These are phyloP conservation scores for Megalops atlanticus DNA, from an alignment of 2,113 vertebrate genomes.

Conservation along the genomic window DNA sequence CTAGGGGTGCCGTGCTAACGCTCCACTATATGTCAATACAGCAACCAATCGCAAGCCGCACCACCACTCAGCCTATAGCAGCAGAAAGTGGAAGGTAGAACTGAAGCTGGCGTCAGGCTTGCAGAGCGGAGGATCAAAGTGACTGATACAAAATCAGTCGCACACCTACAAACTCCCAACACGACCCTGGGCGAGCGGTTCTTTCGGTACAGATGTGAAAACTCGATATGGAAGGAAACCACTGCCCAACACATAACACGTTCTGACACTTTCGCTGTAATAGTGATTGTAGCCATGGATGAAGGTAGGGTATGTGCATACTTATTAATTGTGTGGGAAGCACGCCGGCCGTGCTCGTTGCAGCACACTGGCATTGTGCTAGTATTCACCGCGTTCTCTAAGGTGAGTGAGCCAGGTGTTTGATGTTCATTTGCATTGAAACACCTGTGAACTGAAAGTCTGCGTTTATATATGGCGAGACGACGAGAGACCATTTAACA, in stretches of 20 bases:
- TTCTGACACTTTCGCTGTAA: background rate
- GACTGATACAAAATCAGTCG: conserved; percentile 5
- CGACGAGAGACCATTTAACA: background rate
- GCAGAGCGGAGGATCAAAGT: conserved; percentile 10
- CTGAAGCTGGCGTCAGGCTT: conserved; percentile 22
- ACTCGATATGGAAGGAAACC: background rate
- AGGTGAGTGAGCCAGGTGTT: background rate
- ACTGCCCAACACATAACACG: background rate
- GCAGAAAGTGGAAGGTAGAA: conserved; percentile 29
- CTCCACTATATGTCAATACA: conserved; percentile 30
- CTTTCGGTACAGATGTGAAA: background rate
- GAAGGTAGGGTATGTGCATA: background rate
- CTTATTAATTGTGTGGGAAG: background rate
- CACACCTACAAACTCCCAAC: background rate
- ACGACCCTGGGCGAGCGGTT: background rate
- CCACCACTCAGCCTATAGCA: conserved; percentile 32
- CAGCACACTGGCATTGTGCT: background rate
- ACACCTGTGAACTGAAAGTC: background rate
- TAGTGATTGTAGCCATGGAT: background rate
- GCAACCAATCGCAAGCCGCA: conserved; percentile 33
- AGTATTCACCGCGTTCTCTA: background rate
- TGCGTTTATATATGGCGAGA: background rate
- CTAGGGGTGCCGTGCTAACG: conserved; percentile 7
- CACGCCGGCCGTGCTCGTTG: background rate
- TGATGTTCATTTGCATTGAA: background rate